Base-by-base conservation (phyloP, 35 echinoderm and acorn worm genomes). In the Nesometra sesokonis region DNA sequence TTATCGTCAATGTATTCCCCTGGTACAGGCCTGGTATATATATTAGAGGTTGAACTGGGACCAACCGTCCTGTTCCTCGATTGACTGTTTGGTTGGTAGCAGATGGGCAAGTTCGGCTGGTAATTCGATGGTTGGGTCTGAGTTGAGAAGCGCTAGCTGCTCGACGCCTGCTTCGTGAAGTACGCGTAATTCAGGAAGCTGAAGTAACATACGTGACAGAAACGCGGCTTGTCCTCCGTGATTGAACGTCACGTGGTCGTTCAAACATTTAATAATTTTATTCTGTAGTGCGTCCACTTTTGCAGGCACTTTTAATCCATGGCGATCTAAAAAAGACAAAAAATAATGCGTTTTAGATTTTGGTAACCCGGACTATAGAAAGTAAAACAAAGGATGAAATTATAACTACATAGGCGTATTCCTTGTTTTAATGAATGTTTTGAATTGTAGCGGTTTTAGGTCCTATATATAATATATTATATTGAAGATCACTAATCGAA, bases 181-280 rank as follows among this genome's bases (percentile, higher is more conserved):
- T 34, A 93, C 90, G 35, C 96, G 90, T 27, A 99, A 93, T 46
- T 99, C 96, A 32, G 93, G 93, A 17, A 99, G 52, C 82, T 92
- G 89, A 29, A 99, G 88, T 35, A 99, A 78, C 84, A 99, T 91
- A 33, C 90, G 89, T 0, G 96, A 99, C 13, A 99, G 85, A 88
- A 94, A 99, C 30, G 94, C 94, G 29, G 92, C 87, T 77, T 90
- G 90, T 76, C 91, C 94, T 17, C 88, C 76, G 57, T 93, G 93
- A 36, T 99, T 99, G 90, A 87, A 99, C 5, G 96, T 99, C 87
- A 99, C 92, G 90, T 99, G 96, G 47, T 99, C 96, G 47, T 92
- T 93, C 35, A 99, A 88, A 47, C 92, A 99, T 33, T 85, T 86
- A 47, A 99, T 94, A 85, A 99, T 92, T 38, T 91, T 94, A 82